Evolutionary conservation across 2,113 vertebrate species (phyloP).

Genomic region (Perca flavescens): DNA sequence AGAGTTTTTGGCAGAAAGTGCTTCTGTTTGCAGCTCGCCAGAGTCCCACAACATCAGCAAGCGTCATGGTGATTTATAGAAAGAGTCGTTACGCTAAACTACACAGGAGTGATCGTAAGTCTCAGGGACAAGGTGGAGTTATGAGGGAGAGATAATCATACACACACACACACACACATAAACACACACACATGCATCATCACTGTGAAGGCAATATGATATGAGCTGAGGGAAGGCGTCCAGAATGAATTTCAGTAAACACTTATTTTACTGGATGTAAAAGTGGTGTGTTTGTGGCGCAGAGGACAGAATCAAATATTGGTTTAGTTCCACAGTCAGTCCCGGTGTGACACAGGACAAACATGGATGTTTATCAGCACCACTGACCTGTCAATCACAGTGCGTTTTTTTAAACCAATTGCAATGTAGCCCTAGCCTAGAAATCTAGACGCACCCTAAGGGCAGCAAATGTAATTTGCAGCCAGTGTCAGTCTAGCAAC

Average conservation of each 20-base stretch:
- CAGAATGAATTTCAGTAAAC: constrained; percentile 13
- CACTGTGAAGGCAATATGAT: constrained; percentile 7
- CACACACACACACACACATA: constrained; percentile 13
- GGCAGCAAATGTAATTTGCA: no score
- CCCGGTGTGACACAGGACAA: constrained; percentile 1
- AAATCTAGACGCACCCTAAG: no score
- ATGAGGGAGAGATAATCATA: constrained; percentile 27
- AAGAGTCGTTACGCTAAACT: constrained; percentile 30
- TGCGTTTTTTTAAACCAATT: not conserved
- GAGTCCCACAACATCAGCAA: constrained; percentile 9
- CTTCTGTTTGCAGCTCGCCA: constrained; percentile 13
- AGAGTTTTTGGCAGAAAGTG: constrained; percentile 24
- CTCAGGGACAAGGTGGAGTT: constrained; percentile 32
- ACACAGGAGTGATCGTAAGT: constrained; percentile 34
- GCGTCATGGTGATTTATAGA: constrained; percentile 45
- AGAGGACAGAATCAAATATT: constrained; percentile 18
- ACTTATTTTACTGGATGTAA: constrained; percentile 3
- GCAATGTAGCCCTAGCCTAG: not conserved
- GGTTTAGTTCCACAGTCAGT: constrained; percentile 3
- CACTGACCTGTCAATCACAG: constrained; percentile 16
- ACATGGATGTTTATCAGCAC: not conserved
- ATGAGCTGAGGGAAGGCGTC: constrained; percentile 22
- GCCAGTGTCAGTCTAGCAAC: no score
- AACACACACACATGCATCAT: constrained; percentile 16
- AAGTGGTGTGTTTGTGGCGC: not conserved